These are phyloP conservation scores for Microvelia longipes DNA, from an alignment of 1,140 invertebrate genomes.

Conservation along the genomic window DNA sequence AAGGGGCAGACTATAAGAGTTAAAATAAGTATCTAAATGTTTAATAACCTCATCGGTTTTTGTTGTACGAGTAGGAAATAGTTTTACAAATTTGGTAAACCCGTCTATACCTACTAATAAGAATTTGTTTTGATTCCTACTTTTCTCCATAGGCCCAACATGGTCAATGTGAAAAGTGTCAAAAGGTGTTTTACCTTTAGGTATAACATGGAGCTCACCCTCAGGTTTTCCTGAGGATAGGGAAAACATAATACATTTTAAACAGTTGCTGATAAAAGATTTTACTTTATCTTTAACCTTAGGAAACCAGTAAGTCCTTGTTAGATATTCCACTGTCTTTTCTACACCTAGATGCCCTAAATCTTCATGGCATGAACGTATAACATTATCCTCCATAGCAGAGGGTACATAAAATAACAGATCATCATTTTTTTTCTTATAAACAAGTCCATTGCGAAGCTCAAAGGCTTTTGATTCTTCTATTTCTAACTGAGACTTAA, in stretches of 20 bases:
- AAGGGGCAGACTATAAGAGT: conserved; percentile 22
- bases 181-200: not conserved
- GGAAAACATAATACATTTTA: conserved; percentile 20
- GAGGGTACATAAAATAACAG: not conserved
- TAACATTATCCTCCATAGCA: not conserved
- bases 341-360: not conserved
- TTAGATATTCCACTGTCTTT: not conserved
- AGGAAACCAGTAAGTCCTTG: conserved; percentile 17
- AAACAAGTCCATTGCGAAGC: not conserved
- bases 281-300: conserved; percentile 13
- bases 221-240: conserved; percentile 7
- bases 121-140: conserved; percentile 9
- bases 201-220: not conserved
- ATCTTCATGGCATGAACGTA: not conserved
- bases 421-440: not conserved
- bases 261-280: conserved; percentile 14
- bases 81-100: conserved; percentile 15
- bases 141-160: not conserved
- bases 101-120: conserved; percentile 13
- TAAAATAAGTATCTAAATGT: not conserved
- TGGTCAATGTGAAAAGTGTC: not conserved
- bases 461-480: not conserved
- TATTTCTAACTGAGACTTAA: not conserved
- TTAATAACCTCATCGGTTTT: not conserved
- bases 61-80: conserved; percentile 10